Evolutionary conservation across 2,888 invertebrate genomes (phyloP).

Genomic region (Nowickia ferox): DNA sequence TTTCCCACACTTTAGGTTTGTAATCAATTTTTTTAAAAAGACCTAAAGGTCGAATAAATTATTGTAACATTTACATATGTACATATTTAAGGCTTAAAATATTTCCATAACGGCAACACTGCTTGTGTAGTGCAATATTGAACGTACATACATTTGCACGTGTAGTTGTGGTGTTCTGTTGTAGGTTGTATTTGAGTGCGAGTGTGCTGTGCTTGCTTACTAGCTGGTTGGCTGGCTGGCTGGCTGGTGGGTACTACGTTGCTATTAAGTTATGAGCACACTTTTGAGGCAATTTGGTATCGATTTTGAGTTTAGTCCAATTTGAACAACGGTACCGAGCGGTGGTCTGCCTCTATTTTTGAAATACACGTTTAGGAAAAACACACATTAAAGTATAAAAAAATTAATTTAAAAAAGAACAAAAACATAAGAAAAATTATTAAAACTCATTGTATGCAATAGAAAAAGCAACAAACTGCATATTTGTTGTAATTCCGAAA

Average conservation of each 20-base stretch:
- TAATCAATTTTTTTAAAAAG: too few relatives aligned
- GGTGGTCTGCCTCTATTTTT: constrained; percentile 78
- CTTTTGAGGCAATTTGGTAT: constrained; percentile 74
- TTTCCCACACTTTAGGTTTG: too few relatives aligned
- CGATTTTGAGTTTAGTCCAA: constrained; percentile 78
- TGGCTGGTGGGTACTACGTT: constrained; percentile 62
- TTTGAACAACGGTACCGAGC: constrained; percentile 82
- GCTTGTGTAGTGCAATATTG: constrained; percentile 46
- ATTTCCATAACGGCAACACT: constrained; percentile 18
- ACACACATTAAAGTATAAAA: constrained; percentile 25
- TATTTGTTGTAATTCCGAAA: constrained; percentile 57
- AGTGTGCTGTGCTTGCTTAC: constrained; percentile 17
- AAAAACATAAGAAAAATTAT: constrained; percentile 41
- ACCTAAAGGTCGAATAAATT: too few relatives aligned
- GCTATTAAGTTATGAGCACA: constrained; percentile 69
- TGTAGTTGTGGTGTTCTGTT: constrained; percentile 38
- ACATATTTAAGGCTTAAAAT: not conserved
- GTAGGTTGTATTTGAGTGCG: constrained; percentile 51
- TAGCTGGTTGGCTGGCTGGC: too few relatives aligned
- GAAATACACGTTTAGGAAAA: constrained; percentile 41
- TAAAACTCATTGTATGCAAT: constrained; percentile 38
- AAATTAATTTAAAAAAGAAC: constrained; percentile 25
- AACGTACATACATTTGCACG: not conserved
- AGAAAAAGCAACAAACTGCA: constrained; percentile 47
- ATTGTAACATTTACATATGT: not conserved